Base-by-base conservation (phyloP, 2,797 vertebrate species). In the Gorsachius magnificus region DNA sequence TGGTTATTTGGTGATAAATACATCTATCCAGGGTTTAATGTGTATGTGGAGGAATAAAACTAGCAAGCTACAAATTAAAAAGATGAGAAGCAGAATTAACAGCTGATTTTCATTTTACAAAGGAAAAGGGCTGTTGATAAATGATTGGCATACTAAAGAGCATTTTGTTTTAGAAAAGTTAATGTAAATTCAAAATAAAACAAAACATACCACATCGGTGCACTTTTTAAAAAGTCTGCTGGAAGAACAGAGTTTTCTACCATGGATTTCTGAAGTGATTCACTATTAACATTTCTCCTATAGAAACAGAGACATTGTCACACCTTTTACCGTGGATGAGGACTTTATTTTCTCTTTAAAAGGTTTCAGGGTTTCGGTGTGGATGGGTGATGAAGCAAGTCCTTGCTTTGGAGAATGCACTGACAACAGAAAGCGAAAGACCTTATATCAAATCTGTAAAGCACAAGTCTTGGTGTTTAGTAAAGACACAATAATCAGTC, bases 221-320 rank as follows among this genome's bases (percentile, higher is more conserved):
- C 11, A 1, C 79, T 74, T 81, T 79, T 5, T 46, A 86, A 95
- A 91, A 91, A 77, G 87, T 43, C 89, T 92, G 89, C 85, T 96
- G 93, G 94, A 96, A 95, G 95, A 97, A 96, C 86, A 94, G 93
- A 90, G 90, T 92, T 95, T 93, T 66, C 93, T 95, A 91, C 77
- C 76, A 72, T 88, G 92, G 81, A 22, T 77, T 92, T 93, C 76
- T 93, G 95, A 91, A 63, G 82, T 71, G 89, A 91, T 63, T 94
- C 90, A 45, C 95, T 93, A 94, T 53, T 54, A 64, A 86, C 91
- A 82, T 77, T 82, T 93, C 88, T 72, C 87, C 92, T 94, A 71
- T 76, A 96, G 95, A 92, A 94, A 95, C 81, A 93, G 71, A 96
- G 90, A 95, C 90, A 93, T 54, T 78, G 85, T 66, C 87, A 93